Conservation (phyloP, 2,888 invertebrate species). For the Stenolophus ochropezus region DNA sequence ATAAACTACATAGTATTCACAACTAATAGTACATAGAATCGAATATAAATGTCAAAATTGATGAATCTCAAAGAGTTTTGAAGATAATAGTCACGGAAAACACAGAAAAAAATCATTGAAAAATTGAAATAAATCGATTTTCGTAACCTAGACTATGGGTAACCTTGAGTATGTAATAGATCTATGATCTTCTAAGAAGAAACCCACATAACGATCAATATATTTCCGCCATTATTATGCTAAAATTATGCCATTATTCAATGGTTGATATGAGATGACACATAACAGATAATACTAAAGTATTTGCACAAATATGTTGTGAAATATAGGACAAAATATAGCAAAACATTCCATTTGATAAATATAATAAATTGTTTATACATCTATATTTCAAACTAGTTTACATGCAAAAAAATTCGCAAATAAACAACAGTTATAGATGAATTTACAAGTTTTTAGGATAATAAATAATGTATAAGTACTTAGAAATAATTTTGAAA, state of each 20-base stretch:
- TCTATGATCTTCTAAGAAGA: conserved; percentile 35
- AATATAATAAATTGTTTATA: too few species aligned
- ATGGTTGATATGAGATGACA: neutral
- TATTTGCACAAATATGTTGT: too few species aligned
- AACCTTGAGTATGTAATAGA: conserved; percentile 31
- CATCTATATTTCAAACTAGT: too few species aligned
- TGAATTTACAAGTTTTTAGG: neutral
- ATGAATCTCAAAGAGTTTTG: too few species aligned
- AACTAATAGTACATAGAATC: too few species aligned
- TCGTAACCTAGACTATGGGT: conserved; percentile 37
- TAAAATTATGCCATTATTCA: conserved; percentile 33
- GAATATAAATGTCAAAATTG: too few species aligned
- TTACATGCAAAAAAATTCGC: neutral
- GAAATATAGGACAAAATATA: neutral
- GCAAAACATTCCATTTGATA: neutral
- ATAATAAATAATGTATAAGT: neutral
- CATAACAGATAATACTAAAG: too few species aligned
- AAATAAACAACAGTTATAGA: neutral
- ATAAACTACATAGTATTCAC: too few species aligned
- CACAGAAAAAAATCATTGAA: too few species aligned
- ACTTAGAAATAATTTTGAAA: too few species aligned
- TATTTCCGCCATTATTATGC: conserved; percentile 45
- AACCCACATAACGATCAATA: conserved; percentile 48
- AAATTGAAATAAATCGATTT: neutral
- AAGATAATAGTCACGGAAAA: too few species aligned